Percentiles rank a stretch among this genome's conserved stretches.
These are phyloP conservation scores for Odontocolon sp. DNA, from an alignment of 2,888 invertebrate species.

Conservation along the genomic window DNA sequence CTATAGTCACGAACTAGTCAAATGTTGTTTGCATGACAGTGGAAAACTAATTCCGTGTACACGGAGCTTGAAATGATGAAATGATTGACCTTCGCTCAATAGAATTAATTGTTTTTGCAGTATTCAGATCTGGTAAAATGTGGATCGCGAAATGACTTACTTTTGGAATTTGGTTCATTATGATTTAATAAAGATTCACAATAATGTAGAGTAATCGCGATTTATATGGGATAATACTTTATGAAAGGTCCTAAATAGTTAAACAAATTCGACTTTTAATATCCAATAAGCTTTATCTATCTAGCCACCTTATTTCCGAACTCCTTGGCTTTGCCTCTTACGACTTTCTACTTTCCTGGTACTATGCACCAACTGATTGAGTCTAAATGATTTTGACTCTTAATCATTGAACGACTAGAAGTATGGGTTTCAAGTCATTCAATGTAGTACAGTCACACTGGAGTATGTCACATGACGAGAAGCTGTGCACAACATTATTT, in stretches of 20 bases:
- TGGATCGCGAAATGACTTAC: not conserved
- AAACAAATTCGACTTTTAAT: conserved; percentile 1
- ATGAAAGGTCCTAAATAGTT: not conserved
- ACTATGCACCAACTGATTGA: conserved; percentile 74
- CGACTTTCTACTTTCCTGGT: conserved; percentile 70
- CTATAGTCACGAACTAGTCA: not conserved
- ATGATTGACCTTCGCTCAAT: not conserved
- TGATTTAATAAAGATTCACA: not conserved
- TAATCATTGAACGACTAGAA: conserved; percentile 70
- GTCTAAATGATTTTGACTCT: conserved; percentile 76
- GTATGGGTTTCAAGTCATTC: conserved; percentile 48
- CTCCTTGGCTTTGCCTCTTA: conserved; percentile 64
- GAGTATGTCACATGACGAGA: not conserved
- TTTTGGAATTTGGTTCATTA: not conserved
- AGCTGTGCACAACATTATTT: too few relatives aligned
- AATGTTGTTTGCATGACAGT: not conserved
- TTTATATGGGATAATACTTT: not conserved
- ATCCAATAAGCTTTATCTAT: conserved; percentile 24
- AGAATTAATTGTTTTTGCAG: not conserved
- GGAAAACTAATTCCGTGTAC: not conserved
- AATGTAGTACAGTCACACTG: conserved; percentile 4
- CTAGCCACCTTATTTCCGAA: conserved; percentile 48
- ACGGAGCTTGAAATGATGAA: not conserved
- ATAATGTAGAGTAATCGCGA: not conserved
- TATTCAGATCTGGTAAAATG: not conserved